Evolutionary conservation across 2,113 vertebrate genomes (phyloP), one percentile per base, ranked within the genome.

Genomic region (Hirundichthys speculiger): DNA sequence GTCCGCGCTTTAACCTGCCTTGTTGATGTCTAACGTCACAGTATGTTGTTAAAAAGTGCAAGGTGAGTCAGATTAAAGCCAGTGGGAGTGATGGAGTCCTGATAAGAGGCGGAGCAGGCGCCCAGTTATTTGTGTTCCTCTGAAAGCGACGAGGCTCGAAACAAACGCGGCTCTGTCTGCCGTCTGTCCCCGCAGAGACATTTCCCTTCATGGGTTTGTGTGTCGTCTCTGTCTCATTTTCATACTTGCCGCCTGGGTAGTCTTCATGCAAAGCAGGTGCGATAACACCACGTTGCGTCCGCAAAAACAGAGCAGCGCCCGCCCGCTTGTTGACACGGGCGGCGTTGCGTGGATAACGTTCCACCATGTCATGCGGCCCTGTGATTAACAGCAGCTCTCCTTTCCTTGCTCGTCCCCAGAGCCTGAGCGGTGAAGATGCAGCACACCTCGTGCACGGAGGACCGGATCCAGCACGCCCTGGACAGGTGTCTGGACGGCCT

Each of bases 381-480:
- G 38, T 22, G 5, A 20, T 46, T 64, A 53, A 62, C 34, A 51
- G 34, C 22, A 5, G 10, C 14, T 27, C 3, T 48, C 16, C 16
- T 38, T 72, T 8, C 24, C 1, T 24, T 63, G 7, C 13, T 1
- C 50, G 0, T 62, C 57, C 20, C 11, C 69, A 97, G 96, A 94
- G 81, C 38, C 93, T 94, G 94, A 95, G 84, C 80, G 82, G 64
- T 61, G 61, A 98, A 92, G 85, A 99, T 99, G 97, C 95, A 98
- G 94, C 84, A 97, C 91, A 99, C 96, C 19, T 94, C 96, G 0
- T 99, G 97, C 87, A 99, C 97, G 0, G 97, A 99, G 93, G 97
- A 99, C 92, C 94, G 97, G 77, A 99, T 99, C 92, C 94, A 96
- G 89, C 97, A 99, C 0, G 96, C 95, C 3, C 79, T 99, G 92